These are phyloP conservation scores for Sarcophaga bullata DNA, from an alignment of 1,140 invertebrate genomes.

Conservation along the genomic window DNA sequence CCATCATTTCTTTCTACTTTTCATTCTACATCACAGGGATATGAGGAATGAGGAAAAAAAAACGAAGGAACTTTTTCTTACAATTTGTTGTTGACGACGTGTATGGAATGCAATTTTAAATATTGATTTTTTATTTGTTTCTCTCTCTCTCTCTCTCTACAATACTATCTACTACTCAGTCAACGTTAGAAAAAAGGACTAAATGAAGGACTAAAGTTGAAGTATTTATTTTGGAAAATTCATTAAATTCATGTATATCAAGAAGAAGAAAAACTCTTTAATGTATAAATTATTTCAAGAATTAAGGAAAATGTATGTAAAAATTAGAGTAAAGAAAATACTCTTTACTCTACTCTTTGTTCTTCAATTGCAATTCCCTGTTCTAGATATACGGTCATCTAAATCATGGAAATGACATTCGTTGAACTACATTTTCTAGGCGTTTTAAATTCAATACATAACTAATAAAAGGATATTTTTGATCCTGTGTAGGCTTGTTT, in stretches of 20 bases:
- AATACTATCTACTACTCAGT: too few species aligned
- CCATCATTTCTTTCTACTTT: background rate
- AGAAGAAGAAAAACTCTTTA: too few species aligned
- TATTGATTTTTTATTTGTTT: constrained; percentile 35
- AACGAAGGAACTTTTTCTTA: constrained; percentile 29
- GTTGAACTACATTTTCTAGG: background rate
- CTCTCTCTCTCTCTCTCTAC: background rate
- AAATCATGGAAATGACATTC: too few species aligned
- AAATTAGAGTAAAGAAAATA: too few species aligned
- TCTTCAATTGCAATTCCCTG: too few species aligned
- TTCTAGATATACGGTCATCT: too few species aligned
- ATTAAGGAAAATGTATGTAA: too few species aligned
- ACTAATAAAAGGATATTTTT: background rate
- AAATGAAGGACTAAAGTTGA: background rate
- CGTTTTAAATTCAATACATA: constrained; percentile 19
- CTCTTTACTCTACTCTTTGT: too few species aligned
- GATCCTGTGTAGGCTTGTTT: background rate
- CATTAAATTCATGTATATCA: background rate
- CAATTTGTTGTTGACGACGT: constrained; percentile 40
- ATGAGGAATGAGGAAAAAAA: background rate
- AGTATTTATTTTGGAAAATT: background rate
- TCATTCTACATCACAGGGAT: background rate
- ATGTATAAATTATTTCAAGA: too few species aligned
- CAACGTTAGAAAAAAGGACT: background rate
- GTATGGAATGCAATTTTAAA: constrained; percentile 40